phyloP scores from a whole-genome alignment of 2,888 invertebrate species.

The Pteria penguin region DNA sequence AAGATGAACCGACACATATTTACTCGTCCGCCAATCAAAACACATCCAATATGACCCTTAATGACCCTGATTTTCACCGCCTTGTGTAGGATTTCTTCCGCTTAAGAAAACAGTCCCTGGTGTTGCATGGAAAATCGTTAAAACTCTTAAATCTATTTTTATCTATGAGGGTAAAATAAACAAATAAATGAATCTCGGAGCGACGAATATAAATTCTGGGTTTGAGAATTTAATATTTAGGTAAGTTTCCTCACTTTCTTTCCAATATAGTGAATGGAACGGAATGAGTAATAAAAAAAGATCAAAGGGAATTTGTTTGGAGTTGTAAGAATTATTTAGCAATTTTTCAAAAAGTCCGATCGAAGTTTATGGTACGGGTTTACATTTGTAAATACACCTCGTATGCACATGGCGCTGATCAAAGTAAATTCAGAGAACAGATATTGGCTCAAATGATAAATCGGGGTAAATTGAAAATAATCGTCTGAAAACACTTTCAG shows the following conservation, averaged over 20 bases:
- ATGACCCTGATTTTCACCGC: slow-evolving; percentile 67
- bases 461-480: not conserved
- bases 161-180: slow-evolving; percentile 65
- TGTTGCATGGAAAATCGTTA: slow-evolving; percentile 60
- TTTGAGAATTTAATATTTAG: slow-evolving; percentile 47
- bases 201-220: slow-evolving; percentile 28
- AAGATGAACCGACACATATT: slow-evolving; percentile 70
- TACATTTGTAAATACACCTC: slow-evolving; percentile 27
- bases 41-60: slow-evolving; percentile 65
- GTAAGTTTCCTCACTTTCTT: slow-evolving; percentile 48
- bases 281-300: slow-evolving; percentile 54
- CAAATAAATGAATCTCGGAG: slow-evolving; percentile 47
- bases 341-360: slow-evolving; percentile 66
- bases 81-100: slow-evolving; percentile 65
- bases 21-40: slow-evolving; percentile 70
- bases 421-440: slow-evolving; percentile 10
- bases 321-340: slow-evolving; percentile 62
- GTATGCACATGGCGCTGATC: slow-evolving; percentile 24
- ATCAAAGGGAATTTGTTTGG: slow-evolving; percentile 60
- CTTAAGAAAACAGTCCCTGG: slow-evolving; percentile 68
- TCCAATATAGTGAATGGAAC: slow-evolving; percentile 26
- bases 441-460: slow-evolving; percentile 22
- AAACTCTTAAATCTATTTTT: slow-evolving; percentile 55
- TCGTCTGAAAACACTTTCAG: not conserved
- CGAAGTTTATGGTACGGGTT: slow-evolving; percentile 25